Evolutionary conservation across 92 coral and sea anemone genomes (phyloP).

Genomic region (Actinostola sp.): DNA sequence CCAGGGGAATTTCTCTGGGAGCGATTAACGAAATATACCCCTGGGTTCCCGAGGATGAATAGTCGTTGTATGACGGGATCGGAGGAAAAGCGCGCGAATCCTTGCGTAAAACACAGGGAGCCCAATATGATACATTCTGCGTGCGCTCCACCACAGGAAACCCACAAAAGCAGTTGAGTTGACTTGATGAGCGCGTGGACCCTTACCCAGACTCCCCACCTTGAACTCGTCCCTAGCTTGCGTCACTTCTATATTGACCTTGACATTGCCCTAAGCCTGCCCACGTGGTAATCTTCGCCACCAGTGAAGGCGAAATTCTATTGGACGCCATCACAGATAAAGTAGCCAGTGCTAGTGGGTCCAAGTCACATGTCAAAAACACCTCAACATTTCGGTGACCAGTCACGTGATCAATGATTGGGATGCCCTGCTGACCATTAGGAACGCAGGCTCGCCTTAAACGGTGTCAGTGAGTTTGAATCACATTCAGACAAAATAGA

Average conservation of each 20-base stretch:
- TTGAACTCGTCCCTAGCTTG: background rate
- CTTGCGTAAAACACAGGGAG: no score
- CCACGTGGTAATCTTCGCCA: conserved; percentile 80
- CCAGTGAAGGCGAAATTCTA: conserved; percentile 53
- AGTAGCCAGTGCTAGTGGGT: conserved; percentile 94
- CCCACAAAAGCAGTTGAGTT: no score
- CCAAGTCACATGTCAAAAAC: conserved; percentile 86
- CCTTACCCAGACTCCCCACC: background rate
- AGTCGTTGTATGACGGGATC: no score
- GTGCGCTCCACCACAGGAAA: no score
- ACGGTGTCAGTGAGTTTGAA: background rate
- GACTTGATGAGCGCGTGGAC: background rate
- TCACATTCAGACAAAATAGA: background rate
- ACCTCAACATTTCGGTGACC: background rate
- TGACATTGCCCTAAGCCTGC: conserved; percentile 80
- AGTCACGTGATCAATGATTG: background rate
- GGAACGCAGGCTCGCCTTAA: background rate
- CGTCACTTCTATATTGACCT: conserved; percentile 26
- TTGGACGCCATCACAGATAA: conserved; percentile 77
- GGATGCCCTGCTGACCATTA: background rate
- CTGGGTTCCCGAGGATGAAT: no score
- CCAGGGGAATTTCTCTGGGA: no score
- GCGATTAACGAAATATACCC: no score
- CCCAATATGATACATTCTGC: no score
- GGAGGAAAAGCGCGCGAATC: no score